Evolutionary conservation across 1,140 invertebrate genomes (phyloP).

Genomic region (Anoplophora glabripennis): DNA sequence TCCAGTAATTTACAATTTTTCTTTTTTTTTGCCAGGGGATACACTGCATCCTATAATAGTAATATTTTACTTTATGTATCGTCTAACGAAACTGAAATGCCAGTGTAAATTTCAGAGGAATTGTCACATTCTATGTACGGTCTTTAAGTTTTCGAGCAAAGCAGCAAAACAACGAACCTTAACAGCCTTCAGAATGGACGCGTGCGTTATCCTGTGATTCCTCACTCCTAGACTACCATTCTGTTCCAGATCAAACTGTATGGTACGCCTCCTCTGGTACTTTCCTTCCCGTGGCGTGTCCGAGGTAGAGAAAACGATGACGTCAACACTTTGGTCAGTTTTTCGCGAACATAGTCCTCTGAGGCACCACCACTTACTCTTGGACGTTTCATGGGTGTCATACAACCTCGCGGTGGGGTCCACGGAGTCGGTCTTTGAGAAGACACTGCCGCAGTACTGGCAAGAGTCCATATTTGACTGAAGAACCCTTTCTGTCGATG

Average conservation of each 20-base stretch:
- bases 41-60: too few species aligned
- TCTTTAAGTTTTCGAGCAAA: too few species aligned
- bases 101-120: too few species aligned
- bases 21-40: too few species aligned
- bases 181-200: too few species aligned
- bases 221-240: background rate
- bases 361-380: background rate
- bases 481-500: background rate
- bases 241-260: slow-evolving; percentile 23
- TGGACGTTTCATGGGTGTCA: background rate
- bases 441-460: slow-evolving; percentile 4
- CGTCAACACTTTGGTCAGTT: background rate
- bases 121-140: too few species aligned
- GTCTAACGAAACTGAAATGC: too few species aligned
- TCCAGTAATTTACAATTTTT: too few species aligned
- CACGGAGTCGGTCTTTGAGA: background rate
- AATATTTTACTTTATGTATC: too few species aligned
- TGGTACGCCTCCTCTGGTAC: slow-evolving; percentile 21
- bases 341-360: slow-evolving; percentile 1
- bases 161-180: too few species aligned
- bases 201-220: too few species aligned
- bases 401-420: background rate
- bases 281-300: background rate
- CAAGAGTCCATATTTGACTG: slow-evolving; percentile 1
- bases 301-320: background rate